Conservation (phyloP, 2,113 vertebrate species). For the Albula goreensis region DNA sequence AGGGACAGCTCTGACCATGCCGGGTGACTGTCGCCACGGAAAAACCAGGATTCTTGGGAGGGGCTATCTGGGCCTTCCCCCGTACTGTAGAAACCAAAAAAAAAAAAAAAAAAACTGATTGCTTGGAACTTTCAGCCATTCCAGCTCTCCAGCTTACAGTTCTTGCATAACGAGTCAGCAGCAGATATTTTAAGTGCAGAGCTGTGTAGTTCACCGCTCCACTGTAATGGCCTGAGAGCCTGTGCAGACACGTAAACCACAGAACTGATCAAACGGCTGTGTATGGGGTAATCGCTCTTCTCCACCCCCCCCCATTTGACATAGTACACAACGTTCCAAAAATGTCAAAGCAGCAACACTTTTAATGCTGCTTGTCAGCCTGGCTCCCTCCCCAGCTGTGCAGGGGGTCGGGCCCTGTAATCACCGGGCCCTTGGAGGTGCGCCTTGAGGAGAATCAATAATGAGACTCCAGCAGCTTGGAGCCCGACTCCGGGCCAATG, state of each 20-base stretch:
- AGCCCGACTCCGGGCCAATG: slow-evolving; percentile 15
- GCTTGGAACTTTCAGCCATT: slow-evolving; percentile 16
- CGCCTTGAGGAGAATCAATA: slow-evolving; percentile 35
- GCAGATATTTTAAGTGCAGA: slow-evolving; percentile 38
- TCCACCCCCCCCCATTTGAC: no score
- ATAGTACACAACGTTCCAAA: neutral
- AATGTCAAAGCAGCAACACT: neutral
- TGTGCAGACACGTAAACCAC: neutral
- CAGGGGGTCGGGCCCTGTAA: neutral
- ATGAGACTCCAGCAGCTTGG: slow-evolving; percentile 26
- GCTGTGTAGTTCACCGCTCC: slow-evolving; percentile 40
- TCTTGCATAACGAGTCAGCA: slow-evolving; percentile 59
- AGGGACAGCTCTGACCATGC: neutral
- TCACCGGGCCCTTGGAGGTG: slow-evolving; percentile 21
- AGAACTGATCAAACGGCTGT: neutral
- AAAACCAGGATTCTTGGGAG: neutral
- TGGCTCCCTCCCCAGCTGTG: neutral
- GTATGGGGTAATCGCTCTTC: neutral
- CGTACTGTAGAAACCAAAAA: neutral
- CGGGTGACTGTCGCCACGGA: neutral
- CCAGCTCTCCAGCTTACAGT: slow-evolving; percentile 22
- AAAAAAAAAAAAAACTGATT: neutral
- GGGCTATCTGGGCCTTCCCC: neutral
- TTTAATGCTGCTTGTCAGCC: neutral
- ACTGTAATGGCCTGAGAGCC: neutral